phyloP scores from a whole-genome alignment of 2,797 vertebrate species.

The Acridotheres tristis region DNA sequence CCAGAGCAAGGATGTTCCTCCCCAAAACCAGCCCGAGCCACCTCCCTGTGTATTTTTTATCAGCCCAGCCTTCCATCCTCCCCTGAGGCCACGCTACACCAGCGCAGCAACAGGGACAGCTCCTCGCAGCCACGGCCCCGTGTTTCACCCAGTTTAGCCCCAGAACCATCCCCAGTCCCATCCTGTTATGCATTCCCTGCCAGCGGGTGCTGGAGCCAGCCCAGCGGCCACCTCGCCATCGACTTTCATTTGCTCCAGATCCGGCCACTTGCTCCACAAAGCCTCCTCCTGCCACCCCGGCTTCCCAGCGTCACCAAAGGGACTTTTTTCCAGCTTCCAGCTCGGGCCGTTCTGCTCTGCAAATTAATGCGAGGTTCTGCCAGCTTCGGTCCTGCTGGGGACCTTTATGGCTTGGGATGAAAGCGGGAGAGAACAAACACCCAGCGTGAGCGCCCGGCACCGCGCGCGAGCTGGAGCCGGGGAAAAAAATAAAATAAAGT shows the following conservation, averaged over 20 bases:
- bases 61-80: not conserved
- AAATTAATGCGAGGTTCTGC: conserved; percentile 22
- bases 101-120: not conserved
- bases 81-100: not conserved
- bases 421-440: conserved; percentile 54
- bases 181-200: conserved; percentile 48
- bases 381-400: conserved; percentile 30
- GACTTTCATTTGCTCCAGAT: conserved; percentile 1
- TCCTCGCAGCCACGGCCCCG: not conserved
- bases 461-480: not conserved
- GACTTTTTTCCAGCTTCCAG: not conserved
- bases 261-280: not conserved
- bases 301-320: not conserved
- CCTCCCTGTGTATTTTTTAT: not conserved
- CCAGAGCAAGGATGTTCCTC: not conserved
- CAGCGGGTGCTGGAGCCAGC: not conserved
- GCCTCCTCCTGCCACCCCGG: not conserved
- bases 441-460: conserved; percentile 5
- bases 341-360: not conserved
- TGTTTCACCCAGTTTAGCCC: conserved; percentile 45
- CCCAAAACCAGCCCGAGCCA: not conserved
- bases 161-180: conserved; percentile 23
- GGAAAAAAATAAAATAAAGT: not conserved
- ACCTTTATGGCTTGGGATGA: conserved; percentile 36
- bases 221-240: conserved; percentile 14